Conservation (phyloP, 2,888 invertebrate genomes). For the Molanna angustata region DNA sequence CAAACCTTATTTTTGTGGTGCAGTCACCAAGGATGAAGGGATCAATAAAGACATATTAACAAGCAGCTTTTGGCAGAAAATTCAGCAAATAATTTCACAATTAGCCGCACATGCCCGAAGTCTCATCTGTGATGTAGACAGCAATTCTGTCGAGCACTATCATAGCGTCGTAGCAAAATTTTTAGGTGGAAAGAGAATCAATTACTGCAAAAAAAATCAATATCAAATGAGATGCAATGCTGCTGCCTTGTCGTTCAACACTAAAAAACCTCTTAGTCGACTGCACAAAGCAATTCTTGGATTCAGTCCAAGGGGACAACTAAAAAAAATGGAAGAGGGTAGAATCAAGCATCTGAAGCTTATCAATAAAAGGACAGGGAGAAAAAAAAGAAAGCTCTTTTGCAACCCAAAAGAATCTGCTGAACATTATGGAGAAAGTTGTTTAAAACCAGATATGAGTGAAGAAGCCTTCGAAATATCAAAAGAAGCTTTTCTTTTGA, state of each 20-base stretch:
- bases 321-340: conserved; percentile 24
- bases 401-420: not conserved
- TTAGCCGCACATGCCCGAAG: conserved; percentile 20
- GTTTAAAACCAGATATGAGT: conserved; percentile 12
- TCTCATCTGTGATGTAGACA: conserved; percentile 35
- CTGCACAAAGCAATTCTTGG: conserved; percentile 27
- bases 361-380: conserved; percentile 19
- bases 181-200: conserved; percentile 38
- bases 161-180: conserved; percentile 37
- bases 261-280: conserved; percentile 19
- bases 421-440: conserved; percentile 3
- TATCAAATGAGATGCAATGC: conserved; percentile 38
- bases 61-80: conserved; percentile 1
- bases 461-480: conserved; percentile 6
- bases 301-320: conserved; percentile 19
- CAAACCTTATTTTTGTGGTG: not conserved
- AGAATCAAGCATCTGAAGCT: not conserved
- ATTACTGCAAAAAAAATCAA: conserved; percentile 35
- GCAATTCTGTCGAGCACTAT: conserved; percentile 36
- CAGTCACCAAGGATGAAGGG: not conserved
- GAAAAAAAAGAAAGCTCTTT: not conserved
- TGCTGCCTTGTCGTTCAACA: conserved; percentile 37
- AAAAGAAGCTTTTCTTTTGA: conserved; percentile 15
- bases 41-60: conserved; percentile 3
- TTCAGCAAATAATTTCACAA: not conserved